A percentile compares a stretch with the other conserved stretches of the same genome.
phyloP scores from a whole-genome alignment of 2,888 invertebrate species.

The Cartodere bifasciata region DNA sequence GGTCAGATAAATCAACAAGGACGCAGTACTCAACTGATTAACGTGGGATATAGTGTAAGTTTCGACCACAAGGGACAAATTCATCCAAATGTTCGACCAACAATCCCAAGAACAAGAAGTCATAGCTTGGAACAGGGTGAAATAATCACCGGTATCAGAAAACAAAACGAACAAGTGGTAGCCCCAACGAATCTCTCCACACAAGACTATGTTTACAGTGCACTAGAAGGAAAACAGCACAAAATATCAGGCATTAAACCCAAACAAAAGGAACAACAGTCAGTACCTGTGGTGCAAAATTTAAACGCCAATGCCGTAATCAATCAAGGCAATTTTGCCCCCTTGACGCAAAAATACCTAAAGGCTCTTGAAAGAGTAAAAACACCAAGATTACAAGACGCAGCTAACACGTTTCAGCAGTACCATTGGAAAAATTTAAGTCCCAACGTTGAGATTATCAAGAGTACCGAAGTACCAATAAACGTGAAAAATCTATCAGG shows the following conservation, averaged over 20 bases:
- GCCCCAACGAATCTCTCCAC: neutral
- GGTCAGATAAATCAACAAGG: too few species aligned
- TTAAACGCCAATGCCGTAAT: conserved; percentile 2
- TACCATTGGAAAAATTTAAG: conserved; percentile 9
- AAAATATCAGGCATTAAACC: neutral
- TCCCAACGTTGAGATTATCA: conserved; percentile 9
- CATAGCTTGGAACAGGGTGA: conserved; percentile 3
- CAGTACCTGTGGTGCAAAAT: too few species aligned
- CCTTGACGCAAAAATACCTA: neutral
- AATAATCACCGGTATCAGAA: conserved; percentile 10
- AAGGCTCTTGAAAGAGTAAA: conserved; percentile 4
- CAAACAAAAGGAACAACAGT: conserved; percentile 6
- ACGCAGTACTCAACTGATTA: conserved; percentile 10
- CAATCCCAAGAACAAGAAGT: conserved; percentile 1
- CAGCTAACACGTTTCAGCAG: too few species aligned
- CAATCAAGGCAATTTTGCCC: conserved; percentile 5
- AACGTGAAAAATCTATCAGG: conserved; percentile 3
- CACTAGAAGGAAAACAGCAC: conserved; percentile 2
- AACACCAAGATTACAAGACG: conserved; percentile 1
- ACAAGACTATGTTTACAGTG: neutral
- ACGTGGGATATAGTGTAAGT: conserved; percentile 10
- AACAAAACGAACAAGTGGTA: conserved; percentile 9
- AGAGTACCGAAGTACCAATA: conserved; percentile 8
- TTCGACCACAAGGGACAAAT: too few species aligned
- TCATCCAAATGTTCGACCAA: conserved; percentile 7